These are phyloP conservation scores for Aspidapion aeneum DNA, from an alignment of 2,888 invertebrate genomes.

Conservation along the genomic window DNA sequence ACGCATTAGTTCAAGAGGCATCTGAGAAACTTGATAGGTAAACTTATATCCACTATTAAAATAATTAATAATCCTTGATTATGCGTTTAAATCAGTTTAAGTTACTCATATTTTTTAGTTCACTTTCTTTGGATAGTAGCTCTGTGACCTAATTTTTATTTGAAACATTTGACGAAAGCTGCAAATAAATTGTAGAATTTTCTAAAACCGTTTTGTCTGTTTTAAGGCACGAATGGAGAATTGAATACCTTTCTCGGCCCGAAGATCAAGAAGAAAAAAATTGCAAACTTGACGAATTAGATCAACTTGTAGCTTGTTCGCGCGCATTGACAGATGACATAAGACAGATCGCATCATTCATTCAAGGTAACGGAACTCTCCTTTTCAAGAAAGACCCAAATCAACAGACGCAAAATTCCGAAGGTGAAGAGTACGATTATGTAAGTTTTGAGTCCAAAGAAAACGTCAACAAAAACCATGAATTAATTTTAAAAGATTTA, in stretches of 20 bases:
- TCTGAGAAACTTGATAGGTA: constrained; percentile 65
- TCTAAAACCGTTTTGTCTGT: no score
- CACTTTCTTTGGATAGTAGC: no score
- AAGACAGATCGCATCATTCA: constrained; percentile 84
- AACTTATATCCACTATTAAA: no score
- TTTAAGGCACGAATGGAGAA: constrained; percentile 66
- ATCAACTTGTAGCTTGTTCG: constrained; percentile 84
- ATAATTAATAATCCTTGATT: no score
- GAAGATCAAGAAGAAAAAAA: constrained; percentile 46
- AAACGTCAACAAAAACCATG: constrained; percentile 65
- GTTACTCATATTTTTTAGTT: no score
- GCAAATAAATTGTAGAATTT: no score
- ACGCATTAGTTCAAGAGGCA: constrained; percentile 75
- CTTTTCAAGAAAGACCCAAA: constrained; percentile 64
- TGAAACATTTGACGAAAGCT: no score
- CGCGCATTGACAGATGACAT: constrained; percentile 87
- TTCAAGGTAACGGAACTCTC: constrained; percentile 79
- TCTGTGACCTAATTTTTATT: no score
- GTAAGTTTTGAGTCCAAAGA: constrained; percentile 80
- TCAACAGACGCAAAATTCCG: constrained; percentile 35
- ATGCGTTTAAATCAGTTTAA: no score
- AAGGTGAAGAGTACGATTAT: constrained; percentile 84
- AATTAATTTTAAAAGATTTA: constrained; percentile 68
- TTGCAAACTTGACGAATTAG: constrained; percentile 75
- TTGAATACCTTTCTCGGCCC: constrained; percentile 54